Percentiles rank a stretch among this genome's conserved stretches.
phyloP scores from a whole-genome alignment of 2,888 invertebrate species.

The Eristalis arbustorum region DNA sequence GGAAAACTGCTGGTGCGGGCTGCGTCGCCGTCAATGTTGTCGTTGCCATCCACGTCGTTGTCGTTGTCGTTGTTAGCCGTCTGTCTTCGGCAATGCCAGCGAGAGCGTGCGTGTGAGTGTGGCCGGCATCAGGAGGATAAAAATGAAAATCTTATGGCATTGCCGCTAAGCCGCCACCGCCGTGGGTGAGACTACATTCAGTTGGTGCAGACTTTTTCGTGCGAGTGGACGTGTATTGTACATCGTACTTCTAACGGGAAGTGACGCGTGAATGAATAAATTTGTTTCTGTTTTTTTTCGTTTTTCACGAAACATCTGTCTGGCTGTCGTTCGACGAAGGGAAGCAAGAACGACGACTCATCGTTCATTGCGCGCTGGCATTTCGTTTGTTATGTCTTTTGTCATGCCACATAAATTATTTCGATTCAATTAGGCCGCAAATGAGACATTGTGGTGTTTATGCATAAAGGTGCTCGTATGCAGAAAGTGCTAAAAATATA shows the following conservation, averaged over 20 bases:
- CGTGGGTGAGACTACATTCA: constrained; percentile 71
- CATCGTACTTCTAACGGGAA: constrained; percentile 19
- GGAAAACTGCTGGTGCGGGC: constrained; percentile 41
- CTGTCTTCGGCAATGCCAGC: constrained; percentile 24
- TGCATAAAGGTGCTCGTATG: background rate
- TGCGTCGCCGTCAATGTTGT: constrained; percentile 15
- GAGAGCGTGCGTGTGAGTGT: constrained; percentile 16
- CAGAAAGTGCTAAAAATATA: background rate
- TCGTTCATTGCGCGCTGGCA: background rate
- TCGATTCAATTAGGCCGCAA: background rate
- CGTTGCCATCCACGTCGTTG: constrained; percentile 41
- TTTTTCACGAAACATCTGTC: background rate
- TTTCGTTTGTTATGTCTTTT: background rate
- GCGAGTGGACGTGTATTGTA: constrained; percentile 69
- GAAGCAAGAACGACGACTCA: background rate
- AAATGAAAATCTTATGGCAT: constrained; percentile 68
- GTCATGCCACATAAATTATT: background rate
- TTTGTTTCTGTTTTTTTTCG: background rate
- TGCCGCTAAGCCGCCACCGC: constrained; percentile 66
- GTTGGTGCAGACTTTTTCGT: constrained; percentile 71
- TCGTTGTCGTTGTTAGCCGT: constrained; percentile 19
- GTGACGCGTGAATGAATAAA: constrained; percentile 53
- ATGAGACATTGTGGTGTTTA: constrained; percentile 1
- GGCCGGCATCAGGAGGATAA: constrained; percentile 65
- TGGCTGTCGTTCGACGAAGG: background rate